Evolutionary conservation across 2,113 vertebrate genomes (phyloP).

Genomic region (Pelobates fuscus): DNA sequence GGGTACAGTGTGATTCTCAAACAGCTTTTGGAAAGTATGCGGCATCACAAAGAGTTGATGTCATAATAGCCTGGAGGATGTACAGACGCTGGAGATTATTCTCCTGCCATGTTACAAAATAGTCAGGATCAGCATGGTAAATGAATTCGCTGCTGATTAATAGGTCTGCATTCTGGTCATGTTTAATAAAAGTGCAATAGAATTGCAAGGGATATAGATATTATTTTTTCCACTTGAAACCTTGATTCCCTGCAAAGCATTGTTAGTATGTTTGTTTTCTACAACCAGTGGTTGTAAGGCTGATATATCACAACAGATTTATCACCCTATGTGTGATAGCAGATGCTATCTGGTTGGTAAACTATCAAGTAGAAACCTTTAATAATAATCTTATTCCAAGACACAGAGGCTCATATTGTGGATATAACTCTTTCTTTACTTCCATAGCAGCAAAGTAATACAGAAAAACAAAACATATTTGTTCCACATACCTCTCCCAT

Average conservation of each 20-base stretch:
- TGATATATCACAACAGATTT: slow-evolving; percentile 19
- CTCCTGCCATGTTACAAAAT: slow-evolving; percentile 34
- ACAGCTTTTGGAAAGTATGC: slow-evolving; percentile 18
- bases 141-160: slow-evolving; percentile 39
- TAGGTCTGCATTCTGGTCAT: slow-evolving; percentile 18
- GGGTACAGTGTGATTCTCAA: slow-evolving; percentile 19
- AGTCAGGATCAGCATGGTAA: slow-evolving; percentile 39
- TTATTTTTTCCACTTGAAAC: slow-evolving; percentile 17
- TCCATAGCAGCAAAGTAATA: too few species aligned
- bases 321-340: slow-evolving; percentile 11
- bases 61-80: slow-evolving; percentile 36
- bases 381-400: too few species aligned
- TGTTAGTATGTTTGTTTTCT: too few species aligned
- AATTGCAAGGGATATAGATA: slow-evolving; percentile 35
- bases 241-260: too few species aligned
- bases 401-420: too few species aligned
- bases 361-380: too few species aligned
- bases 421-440: too few species aligned
- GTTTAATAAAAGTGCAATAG: slow-evolving; percentile 45
- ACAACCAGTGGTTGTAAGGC: slow-evolving; percentile 5
- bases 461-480: too few species aligned
- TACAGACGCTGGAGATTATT: slow-evolving; percentile 36
- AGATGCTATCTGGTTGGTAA: slow-evolving; percentile 17
- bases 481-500: too few species aligned
- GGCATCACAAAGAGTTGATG: slow-evolving; percentile 32